A percentile compares a stretch with the other conserved stretches of the same genome.
Conservation (phyloP, 2,888 invertebrate species). For the Eristalis arbustorum region DNA sequence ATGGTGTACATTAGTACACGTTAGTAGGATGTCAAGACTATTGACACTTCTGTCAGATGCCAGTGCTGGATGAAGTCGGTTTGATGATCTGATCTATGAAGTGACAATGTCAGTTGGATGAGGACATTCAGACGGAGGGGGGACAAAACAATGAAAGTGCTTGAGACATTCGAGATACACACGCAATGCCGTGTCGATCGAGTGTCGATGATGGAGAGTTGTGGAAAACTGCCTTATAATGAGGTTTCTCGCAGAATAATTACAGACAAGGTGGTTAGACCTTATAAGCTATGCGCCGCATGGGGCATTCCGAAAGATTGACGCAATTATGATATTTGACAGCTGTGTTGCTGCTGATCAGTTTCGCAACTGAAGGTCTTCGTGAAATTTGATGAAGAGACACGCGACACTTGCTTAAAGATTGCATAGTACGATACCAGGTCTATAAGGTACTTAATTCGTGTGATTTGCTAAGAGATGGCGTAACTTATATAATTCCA, state of each 20-base stretch:
- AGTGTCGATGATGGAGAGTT: constrained; percentile 20
- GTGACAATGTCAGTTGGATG: constrained; percentile 11
- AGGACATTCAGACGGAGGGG: not conserved
- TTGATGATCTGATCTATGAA: constrained; percentile 47
- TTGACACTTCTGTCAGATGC: constrained; percentile 70
- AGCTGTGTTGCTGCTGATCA: not conserved
- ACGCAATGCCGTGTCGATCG: constrained; percentile 2
- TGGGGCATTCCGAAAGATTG: not conserved
- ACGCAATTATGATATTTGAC: not conserved
- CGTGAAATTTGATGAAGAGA: no score
- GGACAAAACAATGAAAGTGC: not conserved
- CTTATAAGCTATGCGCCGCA: not conserved
- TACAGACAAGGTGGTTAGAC: not conserved
- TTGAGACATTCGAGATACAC: constrained; percentile 14
- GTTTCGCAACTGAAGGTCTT: not conserved
- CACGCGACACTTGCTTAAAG: no score
- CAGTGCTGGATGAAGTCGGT: constrained; percentile 63
- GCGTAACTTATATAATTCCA: no score
- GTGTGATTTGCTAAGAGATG: no score
- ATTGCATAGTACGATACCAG: no score
- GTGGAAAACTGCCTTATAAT: constrained; percentile 25
- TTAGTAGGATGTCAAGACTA: constrained; percentile 68
- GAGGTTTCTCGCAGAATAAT: constrained; percentile 5
- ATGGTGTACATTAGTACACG: constrained; percentile 71
- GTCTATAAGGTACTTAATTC: no score